A percentile compares a stretch with the other conserved stretches of the same genome.
Conservation (phyloP, 2,113 vertebrate genomes). For the Irena cyanogastra region DNA sequence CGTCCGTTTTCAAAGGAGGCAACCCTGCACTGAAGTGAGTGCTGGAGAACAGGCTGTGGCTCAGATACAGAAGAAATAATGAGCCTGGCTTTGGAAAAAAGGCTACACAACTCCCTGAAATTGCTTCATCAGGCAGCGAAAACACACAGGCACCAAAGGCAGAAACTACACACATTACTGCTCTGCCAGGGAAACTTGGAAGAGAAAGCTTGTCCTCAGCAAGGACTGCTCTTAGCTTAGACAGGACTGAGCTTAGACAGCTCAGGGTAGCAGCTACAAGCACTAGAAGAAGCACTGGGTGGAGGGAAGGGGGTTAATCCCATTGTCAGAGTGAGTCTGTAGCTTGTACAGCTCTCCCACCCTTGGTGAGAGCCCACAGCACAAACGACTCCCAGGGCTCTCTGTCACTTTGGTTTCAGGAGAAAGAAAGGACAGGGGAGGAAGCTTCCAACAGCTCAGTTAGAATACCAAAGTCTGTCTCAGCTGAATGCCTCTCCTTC, state of each 20-base stretch:
- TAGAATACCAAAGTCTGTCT: not conserved
- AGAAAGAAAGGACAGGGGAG: not conserved
- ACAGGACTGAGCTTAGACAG: not conserved
- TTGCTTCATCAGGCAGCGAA: not conserved
- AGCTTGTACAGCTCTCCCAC: not conserved
- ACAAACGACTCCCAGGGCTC: accelerated
- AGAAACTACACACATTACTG: not conserved
- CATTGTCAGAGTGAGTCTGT: not conserved
- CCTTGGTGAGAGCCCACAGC: not conserved
- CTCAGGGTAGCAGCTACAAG: not conserved
- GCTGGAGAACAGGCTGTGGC: not conserved
- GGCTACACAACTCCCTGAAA: not conserved
- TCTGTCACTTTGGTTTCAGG: not conserved
- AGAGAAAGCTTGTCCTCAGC: not conserved
- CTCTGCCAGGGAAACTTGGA: not conserved
- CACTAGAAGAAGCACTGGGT: not conserved
- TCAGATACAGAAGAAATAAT: slow-evolving; percentile 2
- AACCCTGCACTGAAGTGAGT: not conserved
- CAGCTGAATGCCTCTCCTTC: not conserved
- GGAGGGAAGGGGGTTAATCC: not conserved
- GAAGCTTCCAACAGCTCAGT: not conserved
- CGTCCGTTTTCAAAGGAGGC: not conserved
- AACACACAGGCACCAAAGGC: not conserved
- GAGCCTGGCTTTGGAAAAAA: slow-evolving; percentile 16
- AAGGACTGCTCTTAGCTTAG: not conserved